Percentiles rank a stretch among this genome's conserved stretches.
Conservation (phyloP, 2,113 vertebrate genomes). For the Campylorhamphus procurvoides region DNA sequence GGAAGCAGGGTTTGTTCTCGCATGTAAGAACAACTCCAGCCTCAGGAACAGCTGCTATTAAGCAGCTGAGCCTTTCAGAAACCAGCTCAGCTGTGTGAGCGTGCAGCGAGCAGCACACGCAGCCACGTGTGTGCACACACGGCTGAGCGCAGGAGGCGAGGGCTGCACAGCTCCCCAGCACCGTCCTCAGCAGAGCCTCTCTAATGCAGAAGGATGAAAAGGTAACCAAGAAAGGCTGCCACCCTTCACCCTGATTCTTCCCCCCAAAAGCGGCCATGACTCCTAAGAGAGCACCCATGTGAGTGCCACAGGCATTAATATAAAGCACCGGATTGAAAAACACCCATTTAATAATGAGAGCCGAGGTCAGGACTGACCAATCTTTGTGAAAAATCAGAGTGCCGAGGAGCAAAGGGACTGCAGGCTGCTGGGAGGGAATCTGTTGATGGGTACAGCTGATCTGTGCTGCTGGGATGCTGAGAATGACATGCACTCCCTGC, state of each 20-base stretch:
- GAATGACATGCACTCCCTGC: fast-evolving
- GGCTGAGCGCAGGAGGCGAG: neutral
- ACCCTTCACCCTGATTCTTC: neutral
- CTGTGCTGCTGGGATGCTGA: neutral
- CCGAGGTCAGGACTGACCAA: neutral
- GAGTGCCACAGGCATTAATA: neutral
- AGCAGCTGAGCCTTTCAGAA: neutral
- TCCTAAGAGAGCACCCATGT: neutral
- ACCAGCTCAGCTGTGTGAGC: neutral
- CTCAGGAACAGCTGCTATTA: neutral
- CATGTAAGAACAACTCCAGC: neutral
- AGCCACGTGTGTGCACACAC: neutral
- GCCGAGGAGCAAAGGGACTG: neutral
- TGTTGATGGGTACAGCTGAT: fast-evolving
- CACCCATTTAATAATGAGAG: neutral
- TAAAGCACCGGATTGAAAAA: neutral
- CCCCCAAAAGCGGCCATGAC: neutral
- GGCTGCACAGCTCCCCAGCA: neutral
- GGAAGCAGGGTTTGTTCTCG: neutral
- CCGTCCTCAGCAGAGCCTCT: neutral
- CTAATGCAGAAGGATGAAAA: fast-evolving
- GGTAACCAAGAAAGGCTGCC: fast-evolving
- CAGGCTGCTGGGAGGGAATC: neutral
- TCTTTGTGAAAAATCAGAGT: neutral
- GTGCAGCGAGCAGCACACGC: neutral